Percentiles rank a stretch among this genome's conserved stretches.
Evolutionary conservation across 2,888 invertebrate genomes (phyloP).

Genomic region (Antheraea assamensis): DNA sequence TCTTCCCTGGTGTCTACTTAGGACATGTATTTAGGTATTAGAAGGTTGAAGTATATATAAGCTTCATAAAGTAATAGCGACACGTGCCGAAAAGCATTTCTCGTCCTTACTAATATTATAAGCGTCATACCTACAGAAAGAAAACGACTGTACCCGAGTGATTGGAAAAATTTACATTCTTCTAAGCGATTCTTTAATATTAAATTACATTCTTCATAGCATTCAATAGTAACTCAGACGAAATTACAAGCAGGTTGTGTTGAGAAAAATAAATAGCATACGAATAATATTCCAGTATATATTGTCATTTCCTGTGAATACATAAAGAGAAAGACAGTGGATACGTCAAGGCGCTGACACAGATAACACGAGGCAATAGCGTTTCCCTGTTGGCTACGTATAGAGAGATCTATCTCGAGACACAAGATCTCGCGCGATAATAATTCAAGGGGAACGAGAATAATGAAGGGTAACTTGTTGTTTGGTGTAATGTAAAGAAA

Average conservation of each 20-base stretch:
- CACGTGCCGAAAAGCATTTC: too few species aligned
- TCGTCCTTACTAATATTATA: too few species aligned
- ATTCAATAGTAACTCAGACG: too few species aligned
- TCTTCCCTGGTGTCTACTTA: neutral
- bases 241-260: neutral
- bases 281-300: neutral
- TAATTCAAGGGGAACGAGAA: slow-evolving; percentile 5
- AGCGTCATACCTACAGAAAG: too few species aligned
- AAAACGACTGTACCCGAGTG: too few species aligned
- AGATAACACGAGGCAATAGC: slow-evolving; percentile 6
- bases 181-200: too few species aligned
- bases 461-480: slow-evolving; percentile 2
- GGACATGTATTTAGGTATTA: neutral
- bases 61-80: too few species aligned
- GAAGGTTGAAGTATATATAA: too few species aligned
- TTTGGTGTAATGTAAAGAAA: neutral
- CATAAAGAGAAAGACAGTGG: neutral
- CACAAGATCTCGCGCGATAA: slow-evolving; percentile 3
- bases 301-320: neutral
- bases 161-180: too few species aligned
- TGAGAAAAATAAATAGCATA: neutral
- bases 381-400: neutral
- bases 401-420: neutral
- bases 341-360: neutral
- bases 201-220: too few species aligned